Evolutionary conservation across 2,888 invertebrate species (phyloP).

Genomic region (Drosophila multiciliata): DNA sequence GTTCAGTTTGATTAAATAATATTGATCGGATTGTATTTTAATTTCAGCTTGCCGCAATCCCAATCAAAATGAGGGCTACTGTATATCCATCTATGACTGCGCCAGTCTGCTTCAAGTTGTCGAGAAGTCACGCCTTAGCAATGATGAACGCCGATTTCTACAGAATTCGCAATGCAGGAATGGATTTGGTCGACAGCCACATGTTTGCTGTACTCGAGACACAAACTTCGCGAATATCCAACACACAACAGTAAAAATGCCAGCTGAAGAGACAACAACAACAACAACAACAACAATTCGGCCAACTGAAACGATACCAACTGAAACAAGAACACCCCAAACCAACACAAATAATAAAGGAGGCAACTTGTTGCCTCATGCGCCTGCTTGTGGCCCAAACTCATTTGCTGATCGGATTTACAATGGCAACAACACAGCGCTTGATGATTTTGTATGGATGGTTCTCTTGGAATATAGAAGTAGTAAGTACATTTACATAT

Average conservation of each 20-base stretch:
- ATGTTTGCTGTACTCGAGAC: conserved; percentile 82
- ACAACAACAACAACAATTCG: conserved; percentile 13
- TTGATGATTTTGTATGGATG: conserved; percentile 91
- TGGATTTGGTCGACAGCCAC: conserved; percentile 75
- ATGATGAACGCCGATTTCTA: conserved; percentile 69
- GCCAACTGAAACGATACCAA: background rate
- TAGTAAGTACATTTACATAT: conserved; percentile 85
- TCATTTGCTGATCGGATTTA: conserved; percentile 86
- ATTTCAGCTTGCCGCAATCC: conserved; percentile 86
- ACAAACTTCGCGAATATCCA: conserved; percentile 41
- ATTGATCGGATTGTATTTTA: background rate
- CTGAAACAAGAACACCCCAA: conserved; percentile 3
- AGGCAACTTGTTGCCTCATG: conserved; percentile 74
- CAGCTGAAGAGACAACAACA: background rate
- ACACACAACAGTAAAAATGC: conserved; percentile 4
- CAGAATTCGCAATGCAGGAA: conserved; percentile 75
- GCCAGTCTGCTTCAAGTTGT: conserved; percentile 70
- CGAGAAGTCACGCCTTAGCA: conserved; percentile 43
- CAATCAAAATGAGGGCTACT: conserved; percentile 76
- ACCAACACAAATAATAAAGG: conserved; percentile 42
- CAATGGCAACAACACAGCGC: conserved; percentile 87
- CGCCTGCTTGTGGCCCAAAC: conserved; percentile 80
- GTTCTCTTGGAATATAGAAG: conserved; percentile 88
- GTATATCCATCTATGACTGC: conserved; percentile 82
- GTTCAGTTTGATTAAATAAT: background rate